These are phyloP conservation scores for Vultur gryphus DNA, from an alignment of 2,797 vertebrate genomes.

Conservation along the genomic window DNA sequence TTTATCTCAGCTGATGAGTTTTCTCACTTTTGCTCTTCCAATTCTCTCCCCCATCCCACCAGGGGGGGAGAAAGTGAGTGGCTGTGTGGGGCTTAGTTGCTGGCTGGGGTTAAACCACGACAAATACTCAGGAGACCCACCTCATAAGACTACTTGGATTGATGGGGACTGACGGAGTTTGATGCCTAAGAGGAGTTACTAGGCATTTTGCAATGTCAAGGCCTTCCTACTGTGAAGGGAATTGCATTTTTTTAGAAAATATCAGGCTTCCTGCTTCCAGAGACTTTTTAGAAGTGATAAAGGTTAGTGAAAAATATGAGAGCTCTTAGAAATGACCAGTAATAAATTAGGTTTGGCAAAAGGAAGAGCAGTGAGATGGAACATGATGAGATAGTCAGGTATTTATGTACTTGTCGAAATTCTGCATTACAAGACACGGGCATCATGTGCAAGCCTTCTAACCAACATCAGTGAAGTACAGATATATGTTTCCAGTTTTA, in stretches of 20 bases:
- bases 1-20: too few species aligned
- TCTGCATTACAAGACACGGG: not conserved
- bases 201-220: not conserved
- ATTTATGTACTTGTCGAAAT: not conserved
- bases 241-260: not conserved
- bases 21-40: too few species aligned
- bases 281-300: not conserved
- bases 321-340: not conserved
- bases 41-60: too few species aligned
- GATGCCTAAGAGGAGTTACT: not conserved
- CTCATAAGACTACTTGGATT: not conserved
- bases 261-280: not conserved
- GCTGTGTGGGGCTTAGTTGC: too few species aligned
- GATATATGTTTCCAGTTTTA: not conserved
- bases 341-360: not conserved
- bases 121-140: not conserved
- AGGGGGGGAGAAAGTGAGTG: rapidly evolving
- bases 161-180: not conserved
- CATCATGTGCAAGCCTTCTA: not conserved
- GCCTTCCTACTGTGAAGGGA: not conserved
- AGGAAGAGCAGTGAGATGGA: not conserved
- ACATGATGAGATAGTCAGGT: not conserved
- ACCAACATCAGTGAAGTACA: not conserved
- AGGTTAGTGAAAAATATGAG: not conserved
- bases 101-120: too few species aligned